Conservation (phyloP, 2,113 vertebrate genomes). For the Macaca mulatta region DNA sequence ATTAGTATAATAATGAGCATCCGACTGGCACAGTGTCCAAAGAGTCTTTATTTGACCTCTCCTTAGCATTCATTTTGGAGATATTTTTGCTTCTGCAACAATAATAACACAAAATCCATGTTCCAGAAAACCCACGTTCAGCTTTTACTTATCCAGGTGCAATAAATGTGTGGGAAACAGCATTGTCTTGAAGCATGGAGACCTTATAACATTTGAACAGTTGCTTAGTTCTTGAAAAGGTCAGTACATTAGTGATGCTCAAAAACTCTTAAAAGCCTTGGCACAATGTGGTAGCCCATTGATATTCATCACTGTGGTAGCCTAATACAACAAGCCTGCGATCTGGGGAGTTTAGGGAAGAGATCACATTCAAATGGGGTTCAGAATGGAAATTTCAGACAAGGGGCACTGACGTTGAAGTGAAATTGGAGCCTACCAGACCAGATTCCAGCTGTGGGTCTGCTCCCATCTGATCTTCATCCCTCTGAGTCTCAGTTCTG, state of each 20-base stretch:
- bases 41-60: slow-evolving; percentile 59
- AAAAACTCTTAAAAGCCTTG: neutral
- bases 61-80: slow-evolving; percentile 46
- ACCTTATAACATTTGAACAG: neutral
- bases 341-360: neutral
- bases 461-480: neutral
- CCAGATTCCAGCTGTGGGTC: neutral
- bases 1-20: slow-evolving; percentile 66
- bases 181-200: neutral
- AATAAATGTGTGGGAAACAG: slow-evolving; percentile 17
- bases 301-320: neutral
- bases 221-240: neutral
- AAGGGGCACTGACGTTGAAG: neutral
- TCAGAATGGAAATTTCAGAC: neutral
- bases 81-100: slow-evolving; percentile 18
- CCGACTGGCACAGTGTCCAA: slow-evolving; percentile 44
- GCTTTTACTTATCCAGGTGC: neutral
- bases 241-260: neutral
- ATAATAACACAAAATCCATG: slow-evolving; percentile 22
- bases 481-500: neutral
- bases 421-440: neutral
- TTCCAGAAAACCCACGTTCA: neutral
- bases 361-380: neutral
- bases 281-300: neutral
- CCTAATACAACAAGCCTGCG: neutral